Conservation (phyloP, 1,140 invertebrate genomes). For the Zaprionus camerounensis region DNA sequence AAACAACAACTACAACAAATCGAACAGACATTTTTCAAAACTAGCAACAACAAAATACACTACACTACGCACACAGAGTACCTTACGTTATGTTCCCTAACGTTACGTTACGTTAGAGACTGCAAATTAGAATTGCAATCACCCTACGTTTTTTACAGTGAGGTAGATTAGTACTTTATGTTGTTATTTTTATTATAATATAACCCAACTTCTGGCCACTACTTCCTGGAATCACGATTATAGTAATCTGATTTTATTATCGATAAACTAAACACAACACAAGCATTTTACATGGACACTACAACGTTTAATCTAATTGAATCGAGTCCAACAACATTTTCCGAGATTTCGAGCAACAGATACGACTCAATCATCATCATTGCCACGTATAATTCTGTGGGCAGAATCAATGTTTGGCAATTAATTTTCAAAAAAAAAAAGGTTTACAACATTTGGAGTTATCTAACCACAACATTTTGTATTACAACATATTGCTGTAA, state of each 20-base stretch:
- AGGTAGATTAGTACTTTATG: background rate
- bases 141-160: background rate
- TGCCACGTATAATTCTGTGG: background rate
- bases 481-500: constrained; percentile 1
- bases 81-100: background rate
- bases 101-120: constrained; percentile 1
- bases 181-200: background rate
- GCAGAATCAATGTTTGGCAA: constrained; percentile 3
- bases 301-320: background rate
- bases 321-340: background rate
- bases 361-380: constrained; percentile 4
- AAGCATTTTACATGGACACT: background rate
- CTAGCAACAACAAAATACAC: constrained; percentile 20
- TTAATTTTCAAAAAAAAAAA: background rate
- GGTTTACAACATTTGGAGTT: background rate
- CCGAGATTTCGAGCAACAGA: background rate
- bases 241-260: background rate
- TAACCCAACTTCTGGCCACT: background rate
- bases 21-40: constrained; percentile 35
- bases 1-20: constrained; percentile 25
- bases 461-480: background rate
- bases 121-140: constrained; percentile 38
- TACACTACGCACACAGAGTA: background rate
- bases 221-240: background rate
- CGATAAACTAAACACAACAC: constrained; percentile 4